phyloP scores from a whole-genome alignment of 2,888 invertebrate genomes.

The Epistrophella euchroma region DNA sequence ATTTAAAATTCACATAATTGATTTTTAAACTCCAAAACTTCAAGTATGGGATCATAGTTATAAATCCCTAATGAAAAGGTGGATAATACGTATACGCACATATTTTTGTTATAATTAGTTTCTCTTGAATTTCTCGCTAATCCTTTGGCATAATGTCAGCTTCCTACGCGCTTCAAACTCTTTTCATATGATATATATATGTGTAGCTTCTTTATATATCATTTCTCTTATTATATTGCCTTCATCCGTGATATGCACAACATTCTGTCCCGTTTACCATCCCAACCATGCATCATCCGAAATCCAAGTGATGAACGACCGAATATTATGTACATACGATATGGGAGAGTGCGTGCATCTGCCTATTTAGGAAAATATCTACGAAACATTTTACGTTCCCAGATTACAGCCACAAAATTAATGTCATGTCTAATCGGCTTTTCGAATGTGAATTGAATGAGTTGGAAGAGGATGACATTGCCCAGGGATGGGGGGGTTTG shows the following conservation, averaged over 20 bases:
- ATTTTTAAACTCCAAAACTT: not conserved
- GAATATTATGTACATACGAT: not conserved
- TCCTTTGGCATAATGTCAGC: not conserved
- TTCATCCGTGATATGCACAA: constrained; percentile 1
- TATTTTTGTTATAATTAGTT: not conserved
- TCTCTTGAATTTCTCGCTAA: not conserved
- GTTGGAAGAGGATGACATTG: constrained; percentile 33
- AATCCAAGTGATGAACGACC: constrained; percentile 35
- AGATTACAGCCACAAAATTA: constrained; percentile 75
- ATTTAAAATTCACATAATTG: not conserved
- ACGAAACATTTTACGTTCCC: constrained; percentile 61
- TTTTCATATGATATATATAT: not conserved
- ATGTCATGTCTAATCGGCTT: constrained; percentile 76
- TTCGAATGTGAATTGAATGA: constrained; percentile 71
- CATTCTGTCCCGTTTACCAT: constrained; percentile 12
- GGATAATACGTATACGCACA: not conserved
- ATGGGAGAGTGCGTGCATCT: constrained; percentile 11
- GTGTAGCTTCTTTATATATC: not conserved
- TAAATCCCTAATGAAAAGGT: constrained; percentile 1
- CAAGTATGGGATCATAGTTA: not conserved
- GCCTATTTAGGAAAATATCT: not conserved
- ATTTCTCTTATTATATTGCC: constrained; percentile 24
- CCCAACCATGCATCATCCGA: constrained; percentile 40
- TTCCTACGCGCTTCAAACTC: not conserved
- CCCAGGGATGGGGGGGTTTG: not conserved